These are phyloP conservation scores for Drosophila bunnanda DNA, from an alignment of 2,888 invertebrate genomes.

Conservation along the genomic window DNA sequence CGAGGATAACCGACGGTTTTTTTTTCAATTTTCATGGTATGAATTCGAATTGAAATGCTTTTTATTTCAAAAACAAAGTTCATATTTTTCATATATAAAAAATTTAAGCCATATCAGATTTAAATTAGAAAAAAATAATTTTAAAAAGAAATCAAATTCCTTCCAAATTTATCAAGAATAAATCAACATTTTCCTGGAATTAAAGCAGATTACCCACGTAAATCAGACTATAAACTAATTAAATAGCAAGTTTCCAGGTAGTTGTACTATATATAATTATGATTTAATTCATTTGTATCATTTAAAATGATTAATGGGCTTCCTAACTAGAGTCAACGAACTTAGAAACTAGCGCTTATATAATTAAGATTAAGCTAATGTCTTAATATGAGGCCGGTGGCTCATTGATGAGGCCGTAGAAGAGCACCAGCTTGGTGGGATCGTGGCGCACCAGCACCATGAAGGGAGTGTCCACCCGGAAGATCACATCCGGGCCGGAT, in stretches of 20 bases:
- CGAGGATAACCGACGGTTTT: not conserved
- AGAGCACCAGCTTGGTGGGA: slow-evolving; percentile 87
- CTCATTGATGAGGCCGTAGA: slow-evolving; percentile 88
- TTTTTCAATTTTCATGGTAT: too few relatives aligned
- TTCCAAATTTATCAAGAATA: not conserved
- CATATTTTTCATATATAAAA: not conserved
- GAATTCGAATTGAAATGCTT: not conserved
- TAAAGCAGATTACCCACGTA: not conserved
- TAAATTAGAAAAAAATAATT: not conserved
- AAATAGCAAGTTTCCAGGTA: not conserved
- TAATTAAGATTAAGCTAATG: not conserved
- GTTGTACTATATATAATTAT: not conserved
- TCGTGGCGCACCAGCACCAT: slow-evolving; percentile 89
- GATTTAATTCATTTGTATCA: slow-evolving; percentile 29
- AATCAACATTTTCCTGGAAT: not conserved
- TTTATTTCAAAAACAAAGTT: too few relatives aligned
- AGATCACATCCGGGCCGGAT: slow-evolving; percentile 85
- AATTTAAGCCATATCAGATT: not conserved
- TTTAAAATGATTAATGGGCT: slow-evolving; percentile 9
- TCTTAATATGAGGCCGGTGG: slow-evolving; percentile 82
- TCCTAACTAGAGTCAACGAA: slow-evolving; percentile 45
- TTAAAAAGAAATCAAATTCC: too few relatives aligned
- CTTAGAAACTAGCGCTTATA: slow-evolving; percentile 13
- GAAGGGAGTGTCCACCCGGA: slow-evolving; percentile 88
- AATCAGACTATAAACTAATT: not conserved